Base-by-base conservation (phyloP, 2,888 invertebrate species). In the Macropis europaea region DNA sequence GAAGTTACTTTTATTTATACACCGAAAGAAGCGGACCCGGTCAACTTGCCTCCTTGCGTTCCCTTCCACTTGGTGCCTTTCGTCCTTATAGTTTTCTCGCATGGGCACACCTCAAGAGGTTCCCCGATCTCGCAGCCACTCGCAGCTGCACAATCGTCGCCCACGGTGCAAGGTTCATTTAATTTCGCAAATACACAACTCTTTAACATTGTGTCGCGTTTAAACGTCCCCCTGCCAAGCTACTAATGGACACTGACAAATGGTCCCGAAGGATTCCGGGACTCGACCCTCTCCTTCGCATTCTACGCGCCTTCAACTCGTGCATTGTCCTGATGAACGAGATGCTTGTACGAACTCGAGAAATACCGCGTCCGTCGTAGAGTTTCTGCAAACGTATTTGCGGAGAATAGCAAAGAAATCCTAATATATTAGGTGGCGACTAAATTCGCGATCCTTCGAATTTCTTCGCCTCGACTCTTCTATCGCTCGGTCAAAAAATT, bases 181-280 rank as follows among this genome's bases (percentile, higher is more conserved):
- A 83, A 86, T 84, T 81, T 78, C 43, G 84, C 85, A 86, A 87
- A 87, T 86, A 87, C 84, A 85, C 86, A 86, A 87, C 86, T 87
- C 87, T 86, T 87, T 87, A 85, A 83, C 79, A 79, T 82, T 83
- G 79, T 82, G 82, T 78, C 77, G 68, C 73, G 70, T 66, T n/a
- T 82, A 84, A 81, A 83, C 81, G 80, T 82, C 77, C 80, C 60
- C 70, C 76, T 80, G 80, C 74, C 77, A 76, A 62, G 52, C 63
- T 63, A 57, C 79, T 82, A 86, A 79, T 81, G 79, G 81, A 81
- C 81, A 79, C 75, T 81, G 80, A 81, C 80, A 81, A 81, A 81
- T 81, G 68, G 73, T 50, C 70, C 45, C 69, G 57, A 45, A 70
- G 73, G 76, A 81, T 73, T 59, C 61, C 61, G 24, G 42, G 34